Conservation (phyloP, 2,888 invertebrate genomes). For the Acronicta alni region DNA sequence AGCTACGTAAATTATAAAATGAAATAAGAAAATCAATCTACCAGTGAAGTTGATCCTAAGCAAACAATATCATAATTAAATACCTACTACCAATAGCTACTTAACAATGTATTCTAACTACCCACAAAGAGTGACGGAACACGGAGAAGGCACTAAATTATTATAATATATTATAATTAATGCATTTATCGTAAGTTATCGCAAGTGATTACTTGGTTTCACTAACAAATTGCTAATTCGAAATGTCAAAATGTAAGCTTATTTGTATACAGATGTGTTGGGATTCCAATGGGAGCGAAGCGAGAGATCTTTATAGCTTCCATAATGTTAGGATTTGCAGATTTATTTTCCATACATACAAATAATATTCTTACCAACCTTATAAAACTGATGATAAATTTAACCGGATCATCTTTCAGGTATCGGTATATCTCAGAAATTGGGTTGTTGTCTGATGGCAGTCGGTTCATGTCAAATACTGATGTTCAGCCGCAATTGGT, state of each 20-base stretch:
- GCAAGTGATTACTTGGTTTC: constrained; percentile 71
- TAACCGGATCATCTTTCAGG: too few relatives aligned
- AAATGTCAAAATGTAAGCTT: constrained; percentile 32
- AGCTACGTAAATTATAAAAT: too few relatives aligned
- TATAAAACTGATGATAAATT: too few relatives aligned
- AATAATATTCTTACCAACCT: too few relatives aligned
- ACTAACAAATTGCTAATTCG: constrained; percentile 34
- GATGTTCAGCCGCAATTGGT: too few relatives aligned
- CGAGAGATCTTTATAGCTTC: neutral
- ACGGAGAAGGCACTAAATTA: constrained; percentile 66
- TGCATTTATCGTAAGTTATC: constrained; percentile 79
- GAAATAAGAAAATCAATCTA: too few relatives aligned
- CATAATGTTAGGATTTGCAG: neutral
- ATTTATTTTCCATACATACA: too few relatives aligned
- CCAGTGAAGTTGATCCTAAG: constrained; percentile 7
- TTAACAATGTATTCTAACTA: constrained; percentile 1
- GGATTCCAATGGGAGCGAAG: constrained; percentile 21
- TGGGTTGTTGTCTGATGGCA: too few relatives aligned
- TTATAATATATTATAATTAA: constrained; percentile 70
- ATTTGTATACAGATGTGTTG: constrained; percentile 23
- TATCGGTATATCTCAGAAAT: too few relatives aligned
- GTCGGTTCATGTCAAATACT: too few relatives aligned
- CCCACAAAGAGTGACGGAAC: constrained; percentile 53
- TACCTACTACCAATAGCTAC: constrained; percentile 3
- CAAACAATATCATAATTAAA: too few relatives aligned